These are phyloP conservation scores for Ormyrus nitidulus DNA, from an alignment of 2,888 invertebrate genomes.

Conservation along the genomic window DNA sequence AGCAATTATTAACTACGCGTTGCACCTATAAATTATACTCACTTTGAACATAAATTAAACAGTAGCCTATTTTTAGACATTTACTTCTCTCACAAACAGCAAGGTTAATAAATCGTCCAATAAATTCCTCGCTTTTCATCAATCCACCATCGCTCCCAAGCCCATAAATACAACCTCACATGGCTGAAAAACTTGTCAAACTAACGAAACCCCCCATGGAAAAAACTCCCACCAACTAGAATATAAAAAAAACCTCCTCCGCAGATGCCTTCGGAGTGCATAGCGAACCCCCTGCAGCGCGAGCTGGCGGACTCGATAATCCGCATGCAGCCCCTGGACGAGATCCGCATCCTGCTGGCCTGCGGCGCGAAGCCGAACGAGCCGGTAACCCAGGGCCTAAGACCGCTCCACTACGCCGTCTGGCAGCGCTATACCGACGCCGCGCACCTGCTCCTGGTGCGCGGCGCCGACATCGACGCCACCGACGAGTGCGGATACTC, in stretches of 20 bases:
- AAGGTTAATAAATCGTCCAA: too few species aligned
- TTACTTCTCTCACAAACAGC: too few species aligned
- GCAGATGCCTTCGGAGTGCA: constrained; percentile 85
- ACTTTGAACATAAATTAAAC: too few species aligned
- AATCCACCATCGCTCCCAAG: too few species aligned
- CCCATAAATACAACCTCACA: neutral
- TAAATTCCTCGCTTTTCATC: too few species aligned
- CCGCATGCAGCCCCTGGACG: constrained; percentile 89
- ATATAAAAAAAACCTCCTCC: neutral
- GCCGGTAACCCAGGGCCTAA: constrained; percentile 89
- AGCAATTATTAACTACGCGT: too few species aligned
- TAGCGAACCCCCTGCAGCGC: constrained; percentile 85
- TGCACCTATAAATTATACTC: too few species aligned
- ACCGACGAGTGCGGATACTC: constrained; percentile 94
- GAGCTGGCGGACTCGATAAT: constrained; percentile 94
- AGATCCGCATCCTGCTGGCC: constrained; percentile 89
- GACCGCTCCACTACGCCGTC: constrained; percentile 94
- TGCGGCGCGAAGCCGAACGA: constrained; percentile 91
- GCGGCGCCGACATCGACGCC: constrained; percentile 89
- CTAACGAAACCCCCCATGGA: neutral
- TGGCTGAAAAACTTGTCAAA: neutral
- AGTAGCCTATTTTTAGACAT: too few species aligned
- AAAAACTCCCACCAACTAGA: neutral
- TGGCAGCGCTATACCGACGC: constrained; percentile 89
- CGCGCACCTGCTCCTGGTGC: constrained; percentile 85